phyloP scores from a whole-genome alignment of 53 echinoderm and acorn worm genomes.

The Stichopus horrens region DNA sequence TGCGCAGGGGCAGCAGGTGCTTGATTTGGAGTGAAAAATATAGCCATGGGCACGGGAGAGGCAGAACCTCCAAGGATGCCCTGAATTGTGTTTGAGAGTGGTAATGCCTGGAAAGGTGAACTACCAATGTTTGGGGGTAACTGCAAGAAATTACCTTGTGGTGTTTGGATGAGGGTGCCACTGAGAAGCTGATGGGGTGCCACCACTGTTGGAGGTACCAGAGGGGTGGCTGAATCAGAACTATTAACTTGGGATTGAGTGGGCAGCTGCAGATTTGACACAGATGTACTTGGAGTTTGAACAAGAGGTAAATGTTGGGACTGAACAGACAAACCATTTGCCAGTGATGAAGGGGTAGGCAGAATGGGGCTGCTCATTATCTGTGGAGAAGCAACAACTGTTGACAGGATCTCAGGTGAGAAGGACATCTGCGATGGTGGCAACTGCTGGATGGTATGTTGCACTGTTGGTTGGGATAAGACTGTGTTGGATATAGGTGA shows the following conservation, averaged over 20 bases:
- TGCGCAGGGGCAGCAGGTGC: neutral
- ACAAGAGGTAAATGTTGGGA: neutral
- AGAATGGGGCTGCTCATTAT: conserved; percentile 23
- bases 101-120: conserved; percentile 19
- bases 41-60: conserved; percentile 6
- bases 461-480: neutral
- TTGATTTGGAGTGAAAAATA: conserved; percentile 25
- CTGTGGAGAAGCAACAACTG: conserved; percentile 24
- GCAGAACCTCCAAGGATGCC: conserved; percentile 1
- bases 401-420: neutral
- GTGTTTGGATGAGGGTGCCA: conserved; percentile 48
- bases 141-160: conserved; percentile 42
- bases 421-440: conserved; percentile 23
- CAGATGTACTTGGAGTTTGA: neutral
- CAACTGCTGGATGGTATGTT: neutral
- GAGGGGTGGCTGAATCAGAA: neutral
- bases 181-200: conserved; percentile 34
- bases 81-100: conserved; percentile 6
- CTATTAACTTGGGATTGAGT: neutral
- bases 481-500: neutral
- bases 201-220: conserved; percentile 3
- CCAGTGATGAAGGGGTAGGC: neutral
- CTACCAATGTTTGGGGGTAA: conserved; percentile 28
- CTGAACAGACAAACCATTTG: neutral
- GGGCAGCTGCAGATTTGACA: neutral